Evolutionary conservation across 2,888 invertebrate species (phyloP).

Genomic region (Tenodera sinensis): DNA sequence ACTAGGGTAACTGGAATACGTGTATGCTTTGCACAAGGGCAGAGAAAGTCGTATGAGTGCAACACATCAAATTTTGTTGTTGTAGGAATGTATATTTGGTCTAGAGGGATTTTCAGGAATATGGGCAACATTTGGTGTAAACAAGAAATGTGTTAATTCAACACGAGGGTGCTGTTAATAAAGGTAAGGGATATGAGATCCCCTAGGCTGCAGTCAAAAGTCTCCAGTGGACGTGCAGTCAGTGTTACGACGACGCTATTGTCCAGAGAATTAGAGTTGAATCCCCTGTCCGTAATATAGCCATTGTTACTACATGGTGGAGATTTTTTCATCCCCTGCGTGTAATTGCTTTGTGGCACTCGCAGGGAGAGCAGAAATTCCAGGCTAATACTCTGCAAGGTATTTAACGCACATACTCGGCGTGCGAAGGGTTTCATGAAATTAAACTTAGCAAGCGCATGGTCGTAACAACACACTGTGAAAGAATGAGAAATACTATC

Average conservation of each 20-base stretch:
- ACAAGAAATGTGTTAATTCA: background rate
- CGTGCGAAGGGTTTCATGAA: too few species aligned
- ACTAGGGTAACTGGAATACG: too few species aligned
- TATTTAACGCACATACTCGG: too few species aligned
- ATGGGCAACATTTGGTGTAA: background rate
- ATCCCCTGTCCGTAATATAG: conserved; percentile 9
- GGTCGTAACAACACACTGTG: too few species aligned
- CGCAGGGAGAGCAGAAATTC: background rate
- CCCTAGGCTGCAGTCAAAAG: background rate
- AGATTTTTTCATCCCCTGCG: conserved; percentile 5
- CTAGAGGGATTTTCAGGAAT: background rate
- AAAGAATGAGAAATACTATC: too few species aligned
- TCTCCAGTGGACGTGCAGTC: conserved; percentile 9
- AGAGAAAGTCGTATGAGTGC: too few species aligned
- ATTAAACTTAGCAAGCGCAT: too few species aligned
- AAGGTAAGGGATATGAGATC: too few species aligned
- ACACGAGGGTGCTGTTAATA: background rate
- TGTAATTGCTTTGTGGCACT: conserved; percentile 17
- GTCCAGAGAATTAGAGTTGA: conserved; percentile 16
- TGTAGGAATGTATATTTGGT: too few species aligned
- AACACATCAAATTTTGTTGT: too few species aligned
- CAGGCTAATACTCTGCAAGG: background rate
- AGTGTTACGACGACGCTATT: conserved; percentile 9
- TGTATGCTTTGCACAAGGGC: too few species aligned
- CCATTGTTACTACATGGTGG: conserved; percentile 9